Evolutionary conservation across 2,797 vertebrate genomes (phyloP), one percentile per base, ranked within the genome.

Genomic region (Eleutherodactylus coqui): DNA sequence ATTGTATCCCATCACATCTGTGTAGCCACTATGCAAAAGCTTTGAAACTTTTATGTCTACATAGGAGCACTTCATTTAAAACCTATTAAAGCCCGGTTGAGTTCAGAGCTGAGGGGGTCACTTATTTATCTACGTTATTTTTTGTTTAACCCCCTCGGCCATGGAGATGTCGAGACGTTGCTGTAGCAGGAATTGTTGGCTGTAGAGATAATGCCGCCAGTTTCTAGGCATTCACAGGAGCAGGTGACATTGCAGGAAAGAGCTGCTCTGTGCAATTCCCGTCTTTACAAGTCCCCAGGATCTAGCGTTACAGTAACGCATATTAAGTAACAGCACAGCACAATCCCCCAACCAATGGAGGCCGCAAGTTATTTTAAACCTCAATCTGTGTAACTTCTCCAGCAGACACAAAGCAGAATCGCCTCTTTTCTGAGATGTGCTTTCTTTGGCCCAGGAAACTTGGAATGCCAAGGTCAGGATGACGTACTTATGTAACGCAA

Each of bases 241-340:
- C 78, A 64, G 58, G 78, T 80, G 55, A 72, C 58, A 80, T 84
- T 77, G 73, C 73, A 77, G 58, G 19, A 60, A 51, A 75, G n/a
- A 5, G 75, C 83, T 85, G 60, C 32, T 64, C 62, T 85, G 21
- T 55, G 47, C 67, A 85, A 34, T 34, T 76, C 36, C 34, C 10
- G 29, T 85, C 58, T 79, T 85, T 69, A 78, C 53, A 78, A 79
- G 75, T 79, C 62, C 49, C 76, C 49, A 81, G 62, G 62, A 64
- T 85, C 84, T 70, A 79, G 14, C 16, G 36, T 79, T 70, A 79
- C 84, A 79, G 75, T 60, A 32, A 49, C 29, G 53, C 84, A 72
- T 85, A 79, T 85, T 85, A 85, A 45, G 32, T 85, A 60, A 53
- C 84, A 60, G 67, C 69, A 32, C 81, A 83, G 69, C 75, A 79